A percentile compares a stretch with the other conserved stretches of the same genome.
These are phyloP conservation scores for Enteromius fasciolatus DNA, from an alignment of 2,797 vertebrate genomes.

Conservation along the genomic window DNA sequence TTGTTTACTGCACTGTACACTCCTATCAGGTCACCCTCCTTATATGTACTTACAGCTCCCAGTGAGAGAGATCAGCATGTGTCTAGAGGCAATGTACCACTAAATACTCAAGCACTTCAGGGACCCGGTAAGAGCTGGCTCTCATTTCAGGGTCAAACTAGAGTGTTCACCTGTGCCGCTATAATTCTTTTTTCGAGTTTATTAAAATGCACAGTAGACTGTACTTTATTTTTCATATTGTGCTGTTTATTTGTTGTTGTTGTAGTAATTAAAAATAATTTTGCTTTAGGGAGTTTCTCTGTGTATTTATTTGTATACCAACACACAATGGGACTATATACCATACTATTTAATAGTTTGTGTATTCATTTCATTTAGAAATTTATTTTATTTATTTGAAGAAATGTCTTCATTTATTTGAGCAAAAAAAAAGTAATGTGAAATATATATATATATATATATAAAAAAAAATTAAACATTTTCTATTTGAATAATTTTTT, in stretches of 20 bases:
- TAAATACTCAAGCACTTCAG: slow-evolving; percentile 65
- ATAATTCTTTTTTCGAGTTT: slow-evolving; percentile 36
- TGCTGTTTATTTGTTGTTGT: not conserved
- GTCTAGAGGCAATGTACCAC: slow-evolving; percentile 73
- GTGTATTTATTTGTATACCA: not conserved
- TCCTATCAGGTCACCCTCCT: slow-evolving; percentile 31
- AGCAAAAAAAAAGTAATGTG: not conserved
- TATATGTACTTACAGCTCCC: slow-evolving; percentile 67
- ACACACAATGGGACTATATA: no score
- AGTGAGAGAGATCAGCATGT: slow-evolving; percentile 58
- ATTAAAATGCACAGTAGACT: slow-evolving; percentile 43
- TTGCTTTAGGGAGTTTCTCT: no score
- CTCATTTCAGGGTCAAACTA: slow-evolving; percentile 22
- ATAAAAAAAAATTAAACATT: no score
- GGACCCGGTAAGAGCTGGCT: slow-evolving; percentile 66
- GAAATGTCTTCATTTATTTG: not conserved
- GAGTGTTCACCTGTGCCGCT: slow-evolving; percentile 17
- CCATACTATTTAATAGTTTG: not conserved
- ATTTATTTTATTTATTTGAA: not conserved
- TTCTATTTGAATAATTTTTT: not conserved
- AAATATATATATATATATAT: no score
- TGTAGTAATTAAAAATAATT: not conserved
- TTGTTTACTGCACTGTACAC: slow-evolving; percentile 32
- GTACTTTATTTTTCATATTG: slow-evolving; percentile 3
- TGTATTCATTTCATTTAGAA: not conserved